Evolutionary conservation across 2,888 invertebrate species (phyloP).

Genomic region (Tuberolachnus salignus): DNA sequence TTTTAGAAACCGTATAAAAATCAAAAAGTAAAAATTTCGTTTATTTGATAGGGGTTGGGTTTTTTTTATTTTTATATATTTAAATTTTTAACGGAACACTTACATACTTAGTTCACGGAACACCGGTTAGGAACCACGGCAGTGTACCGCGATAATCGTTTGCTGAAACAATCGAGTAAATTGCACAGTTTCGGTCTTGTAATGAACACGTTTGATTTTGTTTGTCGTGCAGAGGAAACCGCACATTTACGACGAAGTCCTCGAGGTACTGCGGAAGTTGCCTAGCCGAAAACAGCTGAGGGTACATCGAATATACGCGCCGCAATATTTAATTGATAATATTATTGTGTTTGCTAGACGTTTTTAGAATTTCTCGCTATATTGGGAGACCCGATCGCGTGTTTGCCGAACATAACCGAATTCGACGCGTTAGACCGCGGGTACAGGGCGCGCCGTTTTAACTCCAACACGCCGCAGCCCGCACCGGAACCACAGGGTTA

Average conservation of each 20-base stretch:
- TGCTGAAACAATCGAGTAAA: too few relatives aligned
- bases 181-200: too few relatives aligned
- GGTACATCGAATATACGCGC: background rate
- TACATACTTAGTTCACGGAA: too few relatives aligned
- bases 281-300: background rate
- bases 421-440: background rate
- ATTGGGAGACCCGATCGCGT: slow-evolving; percentile 10
- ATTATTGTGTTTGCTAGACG: background rate
- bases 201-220: too few relatives aligned
- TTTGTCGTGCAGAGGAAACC: background rate
- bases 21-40: too few relatives aligned
- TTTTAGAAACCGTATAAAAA: too few relatives aligned
- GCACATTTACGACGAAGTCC: slow-evolving; percentile 5
- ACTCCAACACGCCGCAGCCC: background rate
- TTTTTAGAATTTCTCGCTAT: background rate
- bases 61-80: too few relatives aligned
- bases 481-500: background rate
- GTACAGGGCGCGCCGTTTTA: background rate
- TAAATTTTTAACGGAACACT: too few relatives aligned
- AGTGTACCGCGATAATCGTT: too few relatives aligned
- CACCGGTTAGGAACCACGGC: too few relatives aligned
- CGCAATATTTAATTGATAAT: too few relatives aligned
- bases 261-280: background rate
- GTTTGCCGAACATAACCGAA: background rate
- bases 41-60: too few relatives aligned